Base-by-base conservation (phyloP, 2,113 vertebrate species). In the Bostrychus sinensis region DNA sequence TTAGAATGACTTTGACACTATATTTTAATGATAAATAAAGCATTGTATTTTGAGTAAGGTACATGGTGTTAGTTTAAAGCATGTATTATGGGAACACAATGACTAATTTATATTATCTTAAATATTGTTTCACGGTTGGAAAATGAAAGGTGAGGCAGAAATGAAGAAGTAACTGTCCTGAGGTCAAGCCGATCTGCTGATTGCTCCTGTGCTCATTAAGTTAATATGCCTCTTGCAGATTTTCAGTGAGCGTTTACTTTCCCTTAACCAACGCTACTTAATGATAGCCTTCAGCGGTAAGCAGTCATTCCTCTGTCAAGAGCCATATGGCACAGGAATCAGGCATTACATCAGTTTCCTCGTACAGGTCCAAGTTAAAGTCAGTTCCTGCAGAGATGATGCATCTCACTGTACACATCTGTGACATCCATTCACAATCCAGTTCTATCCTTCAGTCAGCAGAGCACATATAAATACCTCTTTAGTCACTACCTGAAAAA, bases 281-380 rank as follows among this genome's bases (percentile, higher is more conserved):
- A 89, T 88, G 74, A 89, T 80, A 82, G 79, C 67, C 67, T 86
- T 62, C 43, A 41, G 63, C 66, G 70, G 66, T 70, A 37, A 58
- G 34, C 73, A 54, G 58, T n/a, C 66, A 32, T 76, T 51, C 53
- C 68, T 39, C 64, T 43, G 62, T 16, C 46, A 32, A 57, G 34
- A 59, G 41, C 62, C 68, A 65, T 66, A 63, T 77, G 82, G 77
- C 77, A 59, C 60, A 1, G 30, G 43, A 26, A 45, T 42, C 16
- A 8, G 37, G 58, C 36, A 84, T 91, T 84, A 90, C 85, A 66
- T 89, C 78, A 89, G 63, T 91, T 91, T 89, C 90, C 89, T 85
- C 81, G 71, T 30, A 16, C 59, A 81, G 61, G 77, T 87, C 88
- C 86, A 89, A 89, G 77, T 72, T 53, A 19, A 25, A 28, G 48